Conservation (phyloP, 2,797 vertebrate genomes). For the Momotus momota region DNA sequence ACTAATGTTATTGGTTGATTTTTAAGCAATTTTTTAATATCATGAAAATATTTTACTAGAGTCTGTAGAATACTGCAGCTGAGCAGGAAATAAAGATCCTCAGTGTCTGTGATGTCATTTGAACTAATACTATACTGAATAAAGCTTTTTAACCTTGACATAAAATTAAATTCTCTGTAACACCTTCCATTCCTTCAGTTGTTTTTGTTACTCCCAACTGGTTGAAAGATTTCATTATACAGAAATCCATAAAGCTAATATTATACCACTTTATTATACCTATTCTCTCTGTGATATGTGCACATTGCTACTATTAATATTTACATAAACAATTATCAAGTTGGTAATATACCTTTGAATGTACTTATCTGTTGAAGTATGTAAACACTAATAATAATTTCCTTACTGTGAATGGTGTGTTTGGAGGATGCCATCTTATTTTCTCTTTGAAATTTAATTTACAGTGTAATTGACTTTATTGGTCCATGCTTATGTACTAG, state of each 20-base stretch:
- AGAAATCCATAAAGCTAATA: not conserved
- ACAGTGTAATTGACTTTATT: not conserved
- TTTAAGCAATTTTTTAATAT: no score
- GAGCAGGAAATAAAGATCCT: no score
- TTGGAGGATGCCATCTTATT: not conserved
- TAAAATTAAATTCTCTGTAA: not conserved
- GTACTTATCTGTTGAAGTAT: not conserved
- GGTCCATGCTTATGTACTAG: accelerated
- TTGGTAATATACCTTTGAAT: not conserved
- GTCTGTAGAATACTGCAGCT: no score
- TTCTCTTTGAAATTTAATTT: not conserved
- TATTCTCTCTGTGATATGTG: not conserved
- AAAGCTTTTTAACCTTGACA: not conserved
- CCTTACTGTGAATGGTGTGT: not conserved
- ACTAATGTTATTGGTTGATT: no score
- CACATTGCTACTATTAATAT: not conserved
- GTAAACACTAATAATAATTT: not conserved
- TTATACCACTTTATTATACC: not conserved
- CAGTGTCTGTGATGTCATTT: no score
- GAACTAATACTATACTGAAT: no score
- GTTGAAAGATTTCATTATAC: not conserved
- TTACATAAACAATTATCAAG: not conserved
- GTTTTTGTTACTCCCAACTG: not conserved
- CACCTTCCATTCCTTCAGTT: not conserved
- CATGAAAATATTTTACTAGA: no score